A percentile compares a stretch with the other conserved stretches of the same genome.
Conservation (phyloP, 1,140 invertebrate species). For the Grapholita molesta region DNA sequence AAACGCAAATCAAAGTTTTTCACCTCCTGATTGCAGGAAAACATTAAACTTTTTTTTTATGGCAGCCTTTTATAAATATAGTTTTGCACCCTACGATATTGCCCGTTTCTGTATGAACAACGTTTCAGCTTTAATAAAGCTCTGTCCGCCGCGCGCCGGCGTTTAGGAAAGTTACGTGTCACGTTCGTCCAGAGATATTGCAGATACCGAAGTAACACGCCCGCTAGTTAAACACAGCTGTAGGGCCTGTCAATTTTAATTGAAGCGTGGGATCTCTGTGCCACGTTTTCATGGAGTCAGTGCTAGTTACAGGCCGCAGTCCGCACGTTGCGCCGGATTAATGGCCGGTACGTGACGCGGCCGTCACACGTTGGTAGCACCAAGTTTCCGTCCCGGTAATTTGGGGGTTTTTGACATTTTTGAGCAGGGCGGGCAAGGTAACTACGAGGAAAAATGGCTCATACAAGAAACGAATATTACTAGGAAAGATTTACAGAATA, state of each 20-base stretch:
- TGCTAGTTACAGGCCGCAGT: conserved; percentile 4
- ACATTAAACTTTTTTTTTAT: too few relatives aligned
- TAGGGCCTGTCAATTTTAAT: conserved; percentile 3
- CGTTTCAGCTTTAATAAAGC: not conserved
- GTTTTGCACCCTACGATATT: too few relatives aligned
- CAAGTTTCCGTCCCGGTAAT: not conserved
- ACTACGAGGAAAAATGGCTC: too few relatives aligned
- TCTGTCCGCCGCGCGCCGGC: not conserved
- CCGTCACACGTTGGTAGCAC: not conserved
- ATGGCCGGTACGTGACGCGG: not conserved
- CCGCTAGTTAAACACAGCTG: not conserved
- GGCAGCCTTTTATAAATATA: too few relatives aligned
- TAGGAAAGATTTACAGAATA: too few relatives aligned
- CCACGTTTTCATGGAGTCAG: conserved; percentile 6
- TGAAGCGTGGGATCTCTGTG: not conserved
- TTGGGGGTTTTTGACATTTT: not conserved
- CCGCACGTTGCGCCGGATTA: conserved; percentile 2
- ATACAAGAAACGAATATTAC: too few relatives aligned
- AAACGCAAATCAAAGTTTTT: too few relatives aligned
- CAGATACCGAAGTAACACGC: not conserved
- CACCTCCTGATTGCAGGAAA: too few relatives aligned
- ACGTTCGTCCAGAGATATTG: not conserved
- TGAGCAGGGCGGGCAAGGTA: too few relatives aligned
- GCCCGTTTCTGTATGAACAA: too few relatives aligned
- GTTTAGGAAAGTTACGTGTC: not conserved